Conservation (phyloP, 2,797 vertebrate species). For the Tauraco hartlaubi region DNA sequence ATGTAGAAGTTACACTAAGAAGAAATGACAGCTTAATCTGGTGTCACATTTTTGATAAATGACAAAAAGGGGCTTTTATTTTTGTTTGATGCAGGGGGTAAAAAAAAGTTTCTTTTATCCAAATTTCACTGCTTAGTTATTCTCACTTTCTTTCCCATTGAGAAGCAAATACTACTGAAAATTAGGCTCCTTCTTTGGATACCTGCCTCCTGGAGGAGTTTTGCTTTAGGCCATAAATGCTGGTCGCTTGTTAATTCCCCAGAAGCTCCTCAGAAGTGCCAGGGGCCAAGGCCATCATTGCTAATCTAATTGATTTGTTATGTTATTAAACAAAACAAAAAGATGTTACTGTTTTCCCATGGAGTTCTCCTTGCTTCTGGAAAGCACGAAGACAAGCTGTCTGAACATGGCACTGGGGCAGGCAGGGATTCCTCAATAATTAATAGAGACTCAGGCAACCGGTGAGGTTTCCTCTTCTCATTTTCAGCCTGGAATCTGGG, state of each 20-base stretch:
- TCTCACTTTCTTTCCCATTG: not conserved
- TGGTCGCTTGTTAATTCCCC: conserved; percentile 45
- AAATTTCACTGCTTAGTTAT: not conserved
- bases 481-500: not conserved
- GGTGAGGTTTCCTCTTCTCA: not conserved
- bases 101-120: not conserved
- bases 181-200: not conserved
- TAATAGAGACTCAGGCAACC: not conserved
- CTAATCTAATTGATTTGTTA: conserved; percentile 63
- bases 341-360: not conserved
- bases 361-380: not conserved
- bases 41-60: not conserved
- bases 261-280: conserved; percentile 44
- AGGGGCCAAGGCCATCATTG: conserved; percentile 6
- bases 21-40: not conserved
- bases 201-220: conserved; percentile 4
- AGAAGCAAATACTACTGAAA: not conserved
- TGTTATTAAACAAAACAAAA: conserved; percentile 60
- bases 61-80: not conserved
- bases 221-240: conserved; percentile 37
- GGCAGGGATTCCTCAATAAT: not conserved
- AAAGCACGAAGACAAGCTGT: not conserved
- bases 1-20: not conserved
- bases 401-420: not conserved
- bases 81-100: accelerated